Conservation (phyloP, 2,888 invertebrate species). For the Habroteleia sp. region DNA sequence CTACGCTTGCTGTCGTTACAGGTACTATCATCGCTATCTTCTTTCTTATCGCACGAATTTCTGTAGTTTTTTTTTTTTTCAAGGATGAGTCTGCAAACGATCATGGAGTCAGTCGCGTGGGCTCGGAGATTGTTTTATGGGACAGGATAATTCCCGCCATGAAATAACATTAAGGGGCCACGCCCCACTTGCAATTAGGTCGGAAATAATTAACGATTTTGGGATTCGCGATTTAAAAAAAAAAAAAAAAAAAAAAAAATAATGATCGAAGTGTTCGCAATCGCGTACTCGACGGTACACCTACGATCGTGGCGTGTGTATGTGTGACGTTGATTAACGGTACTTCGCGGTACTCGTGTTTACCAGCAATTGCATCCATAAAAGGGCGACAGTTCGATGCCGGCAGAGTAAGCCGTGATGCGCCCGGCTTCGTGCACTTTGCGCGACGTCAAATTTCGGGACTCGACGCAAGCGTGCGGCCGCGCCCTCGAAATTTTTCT, state of each 20-base stretch:
- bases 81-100: no score
- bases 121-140: no score
- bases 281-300: slow-evolving; percentile 6
- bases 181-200: slow-evolving; percentile 15
- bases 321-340: slow-evolving; percentile 52
- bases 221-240: slow-evolving; percentile 32
- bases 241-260: no score
- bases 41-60: no score
- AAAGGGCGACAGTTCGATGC: slow-evolving; percentile 57
- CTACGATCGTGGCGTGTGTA: slow-evolving; percentile 3
- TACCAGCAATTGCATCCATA: slow-evolving; percentile 61
- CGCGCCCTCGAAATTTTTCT: slow-evolving; percentile 29
- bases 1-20: no score
- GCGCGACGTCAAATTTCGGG: slow-evolving; percentile 9
- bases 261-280: no score
- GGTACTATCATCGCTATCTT: no score
- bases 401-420: slow-evolving; percentile 25
- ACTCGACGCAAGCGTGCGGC: slow-evolving; percentile 23
- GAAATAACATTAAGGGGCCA: slow-evolving; percentile 7
- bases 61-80: no score
- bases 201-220: slow-evolving; percentile 27
- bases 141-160: no score
- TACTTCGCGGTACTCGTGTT: slow-evolving; percentile 45
- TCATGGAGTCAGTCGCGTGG: no score
- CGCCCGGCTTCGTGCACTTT: neutral